Conservation (phyloP, 1,140 invertebrate genomes). For the Galleria mellonella region DNA sequence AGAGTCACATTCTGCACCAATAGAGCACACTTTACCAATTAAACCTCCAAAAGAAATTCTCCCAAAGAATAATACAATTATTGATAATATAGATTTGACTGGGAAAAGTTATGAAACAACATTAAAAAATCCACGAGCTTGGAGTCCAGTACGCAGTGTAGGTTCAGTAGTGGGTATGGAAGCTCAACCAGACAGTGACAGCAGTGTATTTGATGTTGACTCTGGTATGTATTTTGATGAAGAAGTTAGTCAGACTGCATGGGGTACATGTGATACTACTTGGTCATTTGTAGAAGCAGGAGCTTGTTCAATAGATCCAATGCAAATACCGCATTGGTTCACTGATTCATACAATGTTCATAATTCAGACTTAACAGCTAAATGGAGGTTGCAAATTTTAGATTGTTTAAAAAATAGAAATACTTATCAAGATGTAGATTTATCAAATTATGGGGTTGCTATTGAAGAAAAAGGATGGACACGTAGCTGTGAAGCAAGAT, state of each 20-base stretch:
- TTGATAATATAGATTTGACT: conserved; percentile 75
- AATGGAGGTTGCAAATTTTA: conserved; percentile 85
- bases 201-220: conserved; percentile 85
- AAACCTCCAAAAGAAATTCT: conserved; percentile 54
- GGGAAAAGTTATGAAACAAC: conserved; percentile 79
- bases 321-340: conserved; percentile 85
- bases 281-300: conserved; percentile 88
- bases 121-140: conserved; percentile 83
- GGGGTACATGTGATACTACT: conserved; percentile 84
- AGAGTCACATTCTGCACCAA: conserved; percentile 71
- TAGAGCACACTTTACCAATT: conserved; percentile 65
- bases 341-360: conserved; percentile 74
- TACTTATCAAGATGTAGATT: conserved; percentile 67
- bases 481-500: conserved; percentile 84
- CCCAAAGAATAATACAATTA: conserved; percentile 52
- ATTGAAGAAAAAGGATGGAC: conserved; percentile 90
- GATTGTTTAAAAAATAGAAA: conserved; percentile 79
- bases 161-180: conserved; percentile 87
- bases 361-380: conserved; percentile 80
- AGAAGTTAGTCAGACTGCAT: conserved; percentile 79
- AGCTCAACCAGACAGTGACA: conserved; percentile 87
- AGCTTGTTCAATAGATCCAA: conserved; percentile 82
- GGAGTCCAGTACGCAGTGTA: conserved; percentile 88
- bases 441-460: conserved; percentile 80
- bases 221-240: conserved; percentile 86